Evolutionary conservation across 2,888 invertebrate species (phyloP).

Genomic region (Epinotia bilunana): DNA sequence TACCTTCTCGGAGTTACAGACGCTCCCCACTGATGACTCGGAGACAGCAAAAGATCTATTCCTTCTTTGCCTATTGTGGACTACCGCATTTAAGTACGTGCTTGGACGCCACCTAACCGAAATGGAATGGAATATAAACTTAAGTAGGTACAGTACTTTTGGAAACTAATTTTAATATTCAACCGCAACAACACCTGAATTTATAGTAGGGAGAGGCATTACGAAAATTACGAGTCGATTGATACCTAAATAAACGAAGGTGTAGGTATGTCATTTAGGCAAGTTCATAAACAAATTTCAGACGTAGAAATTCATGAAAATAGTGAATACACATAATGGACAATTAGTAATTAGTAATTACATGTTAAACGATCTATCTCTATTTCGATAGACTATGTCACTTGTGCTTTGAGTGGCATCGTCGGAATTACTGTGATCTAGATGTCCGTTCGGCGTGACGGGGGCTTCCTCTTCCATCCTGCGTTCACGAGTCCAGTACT

Average conservation of each 20-base stretch:
- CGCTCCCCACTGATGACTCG: slow-evolving; percentile 14
- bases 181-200: no score
- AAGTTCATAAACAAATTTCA: neutral
- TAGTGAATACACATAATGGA: neutral
- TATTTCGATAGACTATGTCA: slow-evolving; percentile 32
- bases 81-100: slow-evolving; percentile 24
- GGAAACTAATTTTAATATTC: neutral
- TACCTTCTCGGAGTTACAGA: slow-evolving; percentile 25
- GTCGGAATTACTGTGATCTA: slow-evolving; percentile 13
- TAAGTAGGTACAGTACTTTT: neutral
- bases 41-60: slow-evolving; percentile 22
- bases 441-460: slow-evolving; percentile 4
- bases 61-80: slow-evolving; percentile 6
- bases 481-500: neutral
- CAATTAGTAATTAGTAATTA: neutral
- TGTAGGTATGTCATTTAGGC: no score
- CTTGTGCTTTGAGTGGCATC: slow-evolving; percentile 31
- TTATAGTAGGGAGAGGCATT: no score
- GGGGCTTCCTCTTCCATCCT: slow-evolving; percentile 26
- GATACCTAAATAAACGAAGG: no score
- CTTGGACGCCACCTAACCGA: slow-evolving; percentile 37
- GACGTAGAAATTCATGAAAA: neutral
- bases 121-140: neutral
- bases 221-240: no score
- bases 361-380: slow-evolving; percentile 25